Conservation (phyloP, 2,113 vertebrate genomes). For the Acanthisitta chloris region DNA sequence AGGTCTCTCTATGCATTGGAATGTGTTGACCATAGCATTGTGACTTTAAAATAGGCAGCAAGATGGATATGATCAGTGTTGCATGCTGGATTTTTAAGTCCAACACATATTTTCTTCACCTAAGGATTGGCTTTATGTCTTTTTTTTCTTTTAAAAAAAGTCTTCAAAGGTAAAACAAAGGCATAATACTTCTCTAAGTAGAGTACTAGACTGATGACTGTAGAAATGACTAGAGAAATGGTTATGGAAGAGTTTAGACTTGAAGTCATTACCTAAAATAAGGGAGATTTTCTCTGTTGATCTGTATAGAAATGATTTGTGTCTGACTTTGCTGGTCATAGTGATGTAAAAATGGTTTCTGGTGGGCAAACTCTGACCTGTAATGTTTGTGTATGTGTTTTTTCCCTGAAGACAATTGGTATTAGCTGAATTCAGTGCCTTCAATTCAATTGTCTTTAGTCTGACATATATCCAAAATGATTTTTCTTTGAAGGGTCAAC, state of each 20-base stretch:
- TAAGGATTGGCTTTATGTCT: background rate
- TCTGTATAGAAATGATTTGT: background rate
- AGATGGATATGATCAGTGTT: background rate
- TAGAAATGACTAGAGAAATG: background rate
- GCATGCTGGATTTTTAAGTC: background rate
- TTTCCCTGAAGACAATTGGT: background rate
- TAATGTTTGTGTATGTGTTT: background rate
- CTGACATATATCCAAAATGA: background rate
- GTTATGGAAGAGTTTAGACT: background rate
- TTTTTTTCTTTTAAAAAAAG: background rate
- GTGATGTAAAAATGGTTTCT: background rate
- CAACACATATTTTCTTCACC: background rate
- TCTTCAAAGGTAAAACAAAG: background rate
- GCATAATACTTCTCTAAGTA: fast-evolving
- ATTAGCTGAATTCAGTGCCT: background rate
- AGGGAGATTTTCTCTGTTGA: background rate
- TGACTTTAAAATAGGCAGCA: background rate
- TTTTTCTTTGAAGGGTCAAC: background rate
- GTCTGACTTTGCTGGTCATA: background rate
- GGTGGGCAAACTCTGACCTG: background rate
- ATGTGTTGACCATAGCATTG: background rate
- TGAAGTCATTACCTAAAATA: background rate
- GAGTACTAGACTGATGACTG: background rate
- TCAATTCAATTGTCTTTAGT: background rate
- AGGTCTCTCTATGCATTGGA: too few species aligned